A percentile compares a stretch with the other conserved stretches of the same genome.
These are phyloP conservation scores for Nomia melanderi DNA, from an alignment of 1,140 invertebrate species.

Conservation along the genomic window DNA sequence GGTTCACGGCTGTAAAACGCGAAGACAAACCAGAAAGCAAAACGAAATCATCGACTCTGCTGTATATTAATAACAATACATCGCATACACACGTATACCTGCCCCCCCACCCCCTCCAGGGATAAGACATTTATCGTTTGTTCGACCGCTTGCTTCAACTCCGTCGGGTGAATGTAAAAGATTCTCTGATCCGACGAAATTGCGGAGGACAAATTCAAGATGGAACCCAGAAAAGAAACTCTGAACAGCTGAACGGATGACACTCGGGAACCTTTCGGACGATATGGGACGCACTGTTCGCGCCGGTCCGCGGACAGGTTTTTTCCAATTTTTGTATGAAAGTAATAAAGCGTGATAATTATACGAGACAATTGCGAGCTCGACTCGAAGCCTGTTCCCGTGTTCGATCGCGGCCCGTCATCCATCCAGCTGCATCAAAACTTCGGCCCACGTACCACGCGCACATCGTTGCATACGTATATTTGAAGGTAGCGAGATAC, in stretches of 20 bases:
- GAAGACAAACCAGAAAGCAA: conserved; percentile 63
- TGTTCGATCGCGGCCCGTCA: conserved; percentile 32
- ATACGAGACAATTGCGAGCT: not conserved
- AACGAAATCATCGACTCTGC: too few relatives aligned
- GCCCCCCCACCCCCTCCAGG: not conserved
- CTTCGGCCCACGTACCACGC: conserved; percentile 19
- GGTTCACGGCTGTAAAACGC: conserved; percentile 63
- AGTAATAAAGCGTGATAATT: conserved; percentile 41
- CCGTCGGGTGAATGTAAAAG: conserved; percentile 75
- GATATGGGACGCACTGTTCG: conserved; percentile 9
- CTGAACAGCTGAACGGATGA: conserved; percentile 55
- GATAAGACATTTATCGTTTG: conserved; percentile 67
- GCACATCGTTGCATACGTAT: too few relatives aligned
- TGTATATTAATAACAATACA: conserved; percentile 71
- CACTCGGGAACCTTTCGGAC: conserved; percentile 5
- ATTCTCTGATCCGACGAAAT: conserved; percentile 59
- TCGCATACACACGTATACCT: conserved; percentile 71
- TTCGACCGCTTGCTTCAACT: conserved; percentile 78
- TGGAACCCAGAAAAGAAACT: not conserved
- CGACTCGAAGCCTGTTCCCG: not conserved
- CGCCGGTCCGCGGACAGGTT: conserved; percentile 20
- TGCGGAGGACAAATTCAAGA: conserved; percentile 13
- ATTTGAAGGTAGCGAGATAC: too few relatives aligned
- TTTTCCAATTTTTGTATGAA: conserved; percentile 63
- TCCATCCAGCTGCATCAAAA: conserved; percentile 57